phyloP scores from a whole-genome alignment of 92 coral and sea anemone genomes.

The Paramuricea clavata region DNA sequence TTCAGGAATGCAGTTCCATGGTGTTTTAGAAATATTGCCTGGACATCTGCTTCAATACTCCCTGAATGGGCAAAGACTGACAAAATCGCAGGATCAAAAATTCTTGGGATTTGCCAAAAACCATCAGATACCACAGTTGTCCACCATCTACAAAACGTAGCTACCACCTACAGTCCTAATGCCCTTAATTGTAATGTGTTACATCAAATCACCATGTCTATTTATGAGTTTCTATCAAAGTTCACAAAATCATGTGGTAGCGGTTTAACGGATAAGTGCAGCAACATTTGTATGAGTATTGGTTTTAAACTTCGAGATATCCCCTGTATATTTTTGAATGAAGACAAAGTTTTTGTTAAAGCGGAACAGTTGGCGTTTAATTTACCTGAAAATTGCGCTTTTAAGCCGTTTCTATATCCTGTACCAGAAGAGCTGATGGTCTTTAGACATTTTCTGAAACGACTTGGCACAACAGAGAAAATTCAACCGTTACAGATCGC shows the following conservation, averaged over 20 bases:
- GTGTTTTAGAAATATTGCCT: conserved; percentile 74
- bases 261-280: conserved; percentile 53
- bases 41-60: conserved; percentile 83
- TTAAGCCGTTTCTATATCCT: conserved; percentile 34
- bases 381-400: neutral
- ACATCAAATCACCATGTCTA: conserved; percentile 56
- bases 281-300: conserved; percentile 75
- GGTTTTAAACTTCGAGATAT: conserved; percentile 48
- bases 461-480: conserved; percentile 25
- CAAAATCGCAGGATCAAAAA: conserved; percentile 57
- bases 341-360: conserved; percentile 27
- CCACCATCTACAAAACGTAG: conserved; percentile 78
- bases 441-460: conserved; percentile 34
- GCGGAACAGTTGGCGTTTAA: conserved; percentile 37
- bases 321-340: conserved; percentile 40
- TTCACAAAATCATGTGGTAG: conserved; percentile 45
- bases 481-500: conserved; percentile 29
- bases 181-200: conserved; percentile 80
- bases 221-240: conserved; percentile 47
- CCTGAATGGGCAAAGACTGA: conserved; percentile 83
- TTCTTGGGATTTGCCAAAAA: conserved; percentile 72
- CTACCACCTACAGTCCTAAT: conserved; percentile 67
- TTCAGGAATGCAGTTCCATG: conserved; percentile 85
- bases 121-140: conserved; percentile 87
- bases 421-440: conserved; percentile 16